phyloP scores from a whole-genome alignment of 2,888 invertebrate species.

The Troides oblongomaculatus region DNA sequence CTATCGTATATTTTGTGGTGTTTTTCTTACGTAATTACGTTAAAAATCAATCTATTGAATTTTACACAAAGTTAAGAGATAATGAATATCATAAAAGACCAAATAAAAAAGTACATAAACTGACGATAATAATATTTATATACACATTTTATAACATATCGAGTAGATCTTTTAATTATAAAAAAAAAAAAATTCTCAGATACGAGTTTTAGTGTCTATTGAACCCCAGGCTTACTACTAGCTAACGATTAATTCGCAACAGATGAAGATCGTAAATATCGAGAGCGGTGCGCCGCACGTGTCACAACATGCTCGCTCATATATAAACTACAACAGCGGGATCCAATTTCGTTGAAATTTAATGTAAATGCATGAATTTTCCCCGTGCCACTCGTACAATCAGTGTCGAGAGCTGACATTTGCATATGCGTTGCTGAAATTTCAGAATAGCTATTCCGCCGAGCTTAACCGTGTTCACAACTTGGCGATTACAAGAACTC shows the following conservation, averaged over 20 bases:
- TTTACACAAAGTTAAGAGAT: too few relatives aligned
- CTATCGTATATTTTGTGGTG: too few relatives aligned
- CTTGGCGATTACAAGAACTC: slow-evolving; percentile 60
- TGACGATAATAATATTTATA: too few relatives aligned
- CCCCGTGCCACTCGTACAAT: slow-evolving; percentile 76
- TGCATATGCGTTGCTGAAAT: slow-evolving; percentile 78
- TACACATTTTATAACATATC: too few relatives aligned
- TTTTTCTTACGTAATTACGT: too few relatives aligned
- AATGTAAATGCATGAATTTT: slow-evolving; percentile 79
- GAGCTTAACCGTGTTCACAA: slow-evolving; percentile 75
- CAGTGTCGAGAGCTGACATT: slow-evolving; percentile 79
- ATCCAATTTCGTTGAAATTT: slow-evolving; percentile 76
- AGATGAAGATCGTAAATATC: slow-evolving; percentile 74
- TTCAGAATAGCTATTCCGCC: slow-evolving; percentile 72
- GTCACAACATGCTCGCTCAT: slow-evolving; percentile 62
- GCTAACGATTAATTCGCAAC: slow-evolving; percentile 44
- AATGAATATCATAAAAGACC: too few relatives aligned
- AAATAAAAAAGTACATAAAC: too few relatives aligned
- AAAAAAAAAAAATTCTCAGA: background rate
- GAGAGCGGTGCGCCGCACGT: slow-evolving; percentile 48
- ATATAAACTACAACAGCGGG: slow-evolving; percentile 67
- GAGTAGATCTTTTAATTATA: background rate
- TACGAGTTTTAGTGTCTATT: slow-evolving; percentile 6
- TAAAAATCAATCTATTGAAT: too few relatives aligned
- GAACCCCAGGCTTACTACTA: background rate